Conservation (phyloP, 2,888 invertebrate genomes). For the Bembecia ichneumoniformis region DNA sequence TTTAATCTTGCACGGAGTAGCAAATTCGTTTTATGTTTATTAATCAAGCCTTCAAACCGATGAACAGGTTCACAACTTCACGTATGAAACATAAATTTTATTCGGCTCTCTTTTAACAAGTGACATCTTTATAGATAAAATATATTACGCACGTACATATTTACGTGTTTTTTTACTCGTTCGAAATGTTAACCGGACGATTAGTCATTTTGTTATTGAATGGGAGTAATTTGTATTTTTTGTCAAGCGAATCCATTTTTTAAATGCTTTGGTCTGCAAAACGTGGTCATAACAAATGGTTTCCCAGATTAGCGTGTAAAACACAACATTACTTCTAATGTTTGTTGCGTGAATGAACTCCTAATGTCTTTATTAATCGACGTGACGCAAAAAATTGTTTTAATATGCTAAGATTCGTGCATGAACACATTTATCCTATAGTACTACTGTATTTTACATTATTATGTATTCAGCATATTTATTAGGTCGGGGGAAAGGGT, state of each 20-base stretch:
- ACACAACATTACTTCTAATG: conserved; percentile 3
- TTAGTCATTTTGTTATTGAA: background rate
- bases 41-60: background rate
- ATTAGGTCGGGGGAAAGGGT: no score
- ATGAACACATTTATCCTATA: no score
- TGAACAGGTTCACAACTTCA: conserved; percentile 1
- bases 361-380: conserved; percentile 24
- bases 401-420: no score
- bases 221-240: background rate
- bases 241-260: background rate
- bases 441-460: no score
- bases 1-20: background rate
- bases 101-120: background rate
- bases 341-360: conserved; percentile 18
- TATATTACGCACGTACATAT: background rate
- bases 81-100: conserved; percentile 1
- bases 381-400: conserved; percentile 10
- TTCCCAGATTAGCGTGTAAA: background rate
- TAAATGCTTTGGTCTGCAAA: background rate
- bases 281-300: background rate
- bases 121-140: background rate
- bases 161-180: background rate
- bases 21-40: background rate
- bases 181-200: background rate
- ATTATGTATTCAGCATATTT: no score